phyloP scores from a whole-genome alignment of 1,140 invertebrate genomes.

The Drosophila arawakana region DNA sequence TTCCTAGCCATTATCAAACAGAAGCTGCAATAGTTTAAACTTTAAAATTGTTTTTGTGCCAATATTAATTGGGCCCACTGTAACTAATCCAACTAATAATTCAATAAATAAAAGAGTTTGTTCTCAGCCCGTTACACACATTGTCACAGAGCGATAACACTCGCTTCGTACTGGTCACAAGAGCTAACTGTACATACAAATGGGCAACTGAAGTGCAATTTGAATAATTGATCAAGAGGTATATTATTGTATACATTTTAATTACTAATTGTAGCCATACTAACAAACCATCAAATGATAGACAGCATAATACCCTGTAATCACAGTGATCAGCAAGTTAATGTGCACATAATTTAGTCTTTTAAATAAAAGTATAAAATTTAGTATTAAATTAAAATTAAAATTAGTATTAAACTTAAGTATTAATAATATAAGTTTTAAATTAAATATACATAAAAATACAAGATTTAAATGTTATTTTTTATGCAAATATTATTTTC shows the following conservation, averaged over 20 bases:
- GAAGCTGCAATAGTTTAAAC: too few species aligned
- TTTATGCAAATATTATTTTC: too few species aligned
- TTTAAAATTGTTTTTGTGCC: too few species aligned
- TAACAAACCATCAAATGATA: not conserved
- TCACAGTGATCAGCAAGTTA: not conserved
- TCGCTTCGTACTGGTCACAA: not conserved
- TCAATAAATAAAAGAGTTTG: not conserved
- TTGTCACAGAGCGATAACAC: not conserved
- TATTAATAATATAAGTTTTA: too few species aligned
- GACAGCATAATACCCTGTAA: not conserved
- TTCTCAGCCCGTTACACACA: not conserved
- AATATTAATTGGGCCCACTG: too few species aligned
- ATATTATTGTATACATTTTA: conserved; percentile 31
- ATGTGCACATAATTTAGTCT: too few species aligned
- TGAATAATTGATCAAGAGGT: conserved; percentile 32
- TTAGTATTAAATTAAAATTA: too few species aligned
- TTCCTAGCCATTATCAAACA: too few species aligned
- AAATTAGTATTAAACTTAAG: too few species aligned
- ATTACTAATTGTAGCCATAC: conserved; percentile 17
- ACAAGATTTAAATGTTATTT: not conserved
- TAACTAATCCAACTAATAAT: not conserved
- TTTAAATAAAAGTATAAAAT: too few species aligned
- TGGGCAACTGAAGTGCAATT: conserved; percentile 20
- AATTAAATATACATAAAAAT: too few species aligned
- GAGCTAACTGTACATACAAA: conserved; percentile 10